These are phyloP conservation scores for Lamellibrachia luymesi DNA, from an alignment of 1,140 invertebrate genomes.

Conservation along the genomic window DNA sequence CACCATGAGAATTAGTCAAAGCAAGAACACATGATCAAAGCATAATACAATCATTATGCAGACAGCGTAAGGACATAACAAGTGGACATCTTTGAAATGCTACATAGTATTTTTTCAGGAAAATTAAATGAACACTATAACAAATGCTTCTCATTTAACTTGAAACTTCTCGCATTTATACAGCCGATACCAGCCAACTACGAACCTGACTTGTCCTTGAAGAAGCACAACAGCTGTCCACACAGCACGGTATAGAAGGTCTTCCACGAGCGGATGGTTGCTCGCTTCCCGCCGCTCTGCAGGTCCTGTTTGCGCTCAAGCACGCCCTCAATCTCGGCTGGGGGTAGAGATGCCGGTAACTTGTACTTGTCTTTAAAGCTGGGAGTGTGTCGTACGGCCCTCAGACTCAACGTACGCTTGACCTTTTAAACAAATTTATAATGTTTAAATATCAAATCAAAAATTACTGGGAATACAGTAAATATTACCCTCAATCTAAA, in stretches of 20 bases:
- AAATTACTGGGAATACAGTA: neutral
- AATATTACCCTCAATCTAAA: too few species aligned
- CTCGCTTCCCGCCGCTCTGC: slow-evolving; percentile 88
- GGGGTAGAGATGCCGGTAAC: slow-evolving; percentile 69
- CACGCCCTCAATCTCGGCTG: slow-evolving; percentile 86
- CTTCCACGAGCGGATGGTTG: slow-evolving; percentile 93
- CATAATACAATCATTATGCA: neutral
- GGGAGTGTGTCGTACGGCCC: slow-evolving; percentile 78
- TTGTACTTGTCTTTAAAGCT: slow-evolving; percentile 68
- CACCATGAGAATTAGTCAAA: too few species aligned
- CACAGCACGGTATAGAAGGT: slow-evolving; percentile 92
- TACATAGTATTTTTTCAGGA: too few species aligned
- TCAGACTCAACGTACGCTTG: slow-evolving; percentile 89
- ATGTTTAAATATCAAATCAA: neutral
- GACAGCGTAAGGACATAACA: too few species aligned
- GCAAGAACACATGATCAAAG: neutral
- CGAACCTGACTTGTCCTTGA: slow-evolving; percentile 85
- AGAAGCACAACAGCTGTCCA: slow-evolving; percentile 96
- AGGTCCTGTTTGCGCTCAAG: slow-evolving; percentile 94
- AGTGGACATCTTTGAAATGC: too few species aligned
- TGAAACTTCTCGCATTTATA: too few species aligned
- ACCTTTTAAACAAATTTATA: neutral
- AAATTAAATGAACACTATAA: too few species aligned
- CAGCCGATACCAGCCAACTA: neutral
- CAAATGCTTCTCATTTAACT: too few species aligned